Percentiles rank a stretch among this genome's conserved stretches.
Conservation (phyloP, 2,113 vertebrate genomes). For the Sphyrna mokarran region DNA sequence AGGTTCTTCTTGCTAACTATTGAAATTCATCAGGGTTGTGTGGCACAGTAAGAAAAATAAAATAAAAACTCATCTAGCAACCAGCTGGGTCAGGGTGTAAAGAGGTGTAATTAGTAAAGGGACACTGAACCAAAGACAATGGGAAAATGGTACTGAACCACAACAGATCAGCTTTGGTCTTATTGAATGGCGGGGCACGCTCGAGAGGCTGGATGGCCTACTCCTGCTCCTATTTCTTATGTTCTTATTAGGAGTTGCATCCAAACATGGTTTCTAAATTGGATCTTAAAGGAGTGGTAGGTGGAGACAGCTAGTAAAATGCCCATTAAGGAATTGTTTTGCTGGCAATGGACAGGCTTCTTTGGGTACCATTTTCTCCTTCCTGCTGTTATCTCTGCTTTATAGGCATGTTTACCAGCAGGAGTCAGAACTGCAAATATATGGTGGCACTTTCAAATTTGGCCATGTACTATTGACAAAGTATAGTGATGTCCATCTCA, state of each 20-base stretch:
- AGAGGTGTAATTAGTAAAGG: not conserved
- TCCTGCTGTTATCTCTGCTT: not conserved
- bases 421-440: not conserved
- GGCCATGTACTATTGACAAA: not conserved
- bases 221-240: too few species aligned
- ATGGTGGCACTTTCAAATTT: not conserved
- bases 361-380: not conserved
- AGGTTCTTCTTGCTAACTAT: not conserved
- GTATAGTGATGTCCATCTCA: not conserved
- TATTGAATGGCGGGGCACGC: too few species aligned
- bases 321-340: not conserved
- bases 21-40: not conserved
- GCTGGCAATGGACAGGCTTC: not conserved
- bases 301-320: not conserved
- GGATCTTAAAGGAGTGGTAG: not conserved
- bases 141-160: too few species aligned
- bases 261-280: not conserved
- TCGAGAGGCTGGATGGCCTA: too few species aligned
- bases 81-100: not conserved
- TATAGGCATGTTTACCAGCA: not conserved
- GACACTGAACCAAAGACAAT: not conserved
- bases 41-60: not conserved
- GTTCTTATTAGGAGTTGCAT: not conserved
- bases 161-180: too few species aligned
- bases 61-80: not conserved